Evolutionary conservation across 2,797 vertebrate genomes (phyloP).

Genomic region (Acanthis flammea): DNA sequence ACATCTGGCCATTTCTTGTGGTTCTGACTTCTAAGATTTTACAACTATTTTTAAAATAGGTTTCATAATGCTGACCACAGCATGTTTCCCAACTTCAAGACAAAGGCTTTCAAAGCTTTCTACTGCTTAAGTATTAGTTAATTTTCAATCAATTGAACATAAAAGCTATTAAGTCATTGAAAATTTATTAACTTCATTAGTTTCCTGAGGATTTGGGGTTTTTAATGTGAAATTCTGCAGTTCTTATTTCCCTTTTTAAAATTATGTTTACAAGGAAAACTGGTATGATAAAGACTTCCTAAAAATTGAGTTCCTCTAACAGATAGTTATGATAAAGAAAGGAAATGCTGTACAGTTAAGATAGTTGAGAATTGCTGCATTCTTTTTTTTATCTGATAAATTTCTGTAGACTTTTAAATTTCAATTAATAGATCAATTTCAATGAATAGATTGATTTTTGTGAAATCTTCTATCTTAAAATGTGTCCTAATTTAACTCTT

Average conservation of each 20-base stretch:
- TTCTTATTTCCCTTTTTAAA: not conserved
- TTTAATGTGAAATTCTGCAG: not conserved
- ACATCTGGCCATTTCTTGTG: not conserved
- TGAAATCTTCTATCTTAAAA: not conserved
- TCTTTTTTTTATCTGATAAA: not conserved
- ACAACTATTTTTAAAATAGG: not conserved
- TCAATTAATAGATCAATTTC: not conserved
- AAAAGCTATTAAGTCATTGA: not conserved
- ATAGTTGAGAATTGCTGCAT: not conserved
- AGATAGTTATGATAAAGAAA: not conserved
- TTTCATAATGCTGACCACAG: not conserved
- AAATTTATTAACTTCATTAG: not conserved
- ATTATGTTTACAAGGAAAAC: not conserved
- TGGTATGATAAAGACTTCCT: not conserved
- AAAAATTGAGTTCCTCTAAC: not conserved
- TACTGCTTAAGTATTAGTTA: not conserved
- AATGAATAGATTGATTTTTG: not conserved
- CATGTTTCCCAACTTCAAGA: not conserved
- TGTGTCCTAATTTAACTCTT: not conserved
- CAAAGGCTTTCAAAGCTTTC: not conserved
- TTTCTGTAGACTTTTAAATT: not conserved
- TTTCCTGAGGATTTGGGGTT: not conserved
- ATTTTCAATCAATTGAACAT: not conserved
- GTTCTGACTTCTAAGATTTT: not conserved
- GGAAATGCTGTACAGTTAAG: not conserved